phyloP scores from a whole-genome alignment of 2,113 vertebrate species.

The Petrocephalus zakoni region DNA sequence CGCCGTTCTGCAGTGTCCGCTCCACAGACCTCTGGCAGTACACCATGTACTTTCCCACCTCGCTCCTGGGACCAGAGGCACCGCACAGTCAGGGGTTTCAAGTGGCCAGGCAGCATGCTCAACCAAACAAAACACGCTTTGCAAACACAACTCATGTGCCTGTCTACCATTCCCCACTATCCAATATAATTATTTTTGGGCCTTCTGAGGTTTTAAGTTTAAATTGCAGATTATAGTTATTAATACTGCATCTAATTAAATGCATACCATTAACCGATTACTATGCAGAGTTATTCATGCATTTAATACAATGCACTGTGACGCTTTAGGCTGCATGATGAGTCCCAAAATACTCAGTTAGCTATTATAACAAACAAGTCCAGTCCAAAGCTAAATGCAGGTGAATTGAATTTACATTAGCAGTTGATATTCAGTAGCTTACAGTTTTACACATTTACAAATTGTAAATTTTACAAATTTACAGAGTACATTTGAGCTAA shows the following conservation, averaged over 20 bases:
- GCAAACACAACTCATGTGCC: neutral
- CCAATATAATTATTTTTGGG: neutral
- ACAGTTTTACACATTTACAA: neutral
- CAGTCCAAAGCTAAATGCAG: neutral
- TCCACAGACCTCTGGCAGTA: slow-evolving; percentile 82
- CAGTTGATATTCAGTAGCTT: neutral
- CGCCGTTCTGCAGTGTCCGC: slow-evolving; percentile 70
- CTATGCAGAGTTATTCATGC: neutral
- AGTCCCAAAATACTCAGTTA: neutral
- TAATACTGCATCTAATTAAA: neutral
- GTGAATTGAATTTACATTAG: neutral
- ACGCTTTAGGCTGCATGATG: neutral
- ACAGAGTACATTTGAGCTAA: neutral
- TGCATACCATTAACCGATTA: neutral
- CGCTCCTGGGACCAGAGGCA: slow-evolving; percentile 55
- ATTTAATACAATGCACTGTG: neutral
- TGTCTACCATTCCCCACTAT: neutral
- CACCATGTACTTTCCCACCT: slow-evolving; percentile 80
- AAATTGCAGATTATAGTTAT: neutral
- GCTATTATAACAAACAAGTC: neutral
- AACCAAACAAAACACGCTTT: neutral
- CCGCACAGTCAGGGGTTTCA: neutral
- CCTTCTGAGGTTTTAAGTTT: neutral
- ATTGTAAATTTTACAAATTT: neutral
- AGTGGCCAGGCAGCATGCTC: neutral